Evolutionary conservation across 1,140 invertebrate species (phyloP).

Genomic region (Sarcophaga bullata): DNA sequence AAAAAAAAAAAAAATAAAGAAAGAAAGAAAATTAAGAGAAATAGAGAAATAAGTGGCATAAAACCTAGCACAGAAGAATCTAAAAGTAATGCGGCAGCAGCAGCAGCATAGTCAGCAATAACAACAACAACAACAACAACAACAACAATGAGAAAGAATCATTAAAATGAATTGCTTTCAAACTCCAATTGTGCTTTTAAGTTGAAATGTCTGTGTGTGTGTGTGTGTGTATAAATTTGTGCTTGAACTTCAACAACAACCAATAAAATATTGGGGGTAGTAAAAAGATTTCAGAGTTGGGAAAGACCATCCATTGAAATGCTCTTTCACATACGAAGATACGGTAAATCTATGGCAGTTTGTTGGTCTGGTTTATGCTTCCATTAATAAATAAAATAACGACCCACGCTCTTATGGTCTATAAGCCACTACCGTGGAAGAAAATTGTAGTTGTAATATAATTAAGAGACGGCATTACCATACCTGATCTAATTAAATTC

Average conservation of each 20-base stretch:
- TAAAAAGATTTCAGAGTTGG: not conserved
- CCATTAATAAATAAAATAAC: no score
- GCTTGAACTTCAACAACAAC: not conserved
- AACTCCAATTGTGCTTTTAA: not conserved
- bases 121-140: not conserved
- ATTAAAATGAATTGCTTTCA: slow-evolving; percentile 40
- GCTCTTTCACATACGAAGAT: no score
- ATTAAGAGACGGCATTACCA: no score
- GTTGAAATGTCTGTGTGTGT: not conserved
- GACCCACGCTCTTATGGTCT: no score
- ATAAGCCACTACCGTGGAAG: no score
- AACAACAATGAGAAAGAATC: slow-evolving; percentile 13
- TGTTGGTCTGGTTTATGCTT: no score
- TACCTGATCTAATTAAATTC: no score
- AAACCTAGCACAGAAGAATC: slow-evolving; percentile 24
- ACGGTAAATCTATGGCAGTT: no score
- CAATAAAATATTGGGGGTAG: not conserved
- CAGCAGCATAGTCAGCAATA: no score
- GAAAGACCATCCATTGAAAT: no score
- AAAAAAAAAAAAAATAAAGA: not conserved
- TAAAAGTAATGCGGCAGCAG: slow-evolving; percentile 19
- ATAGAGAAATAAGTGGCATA: not conserved
- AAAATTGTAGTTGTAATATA: no score
- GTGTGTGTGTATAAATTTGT: not conserved
- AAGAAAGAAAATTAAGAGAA: no score